Evolutionary conservation across 1,140 invertebrate genomes (phyloP), one percentile per base, ranked within the genome.

Genomic region (Adelges cooleyi): DNA sequence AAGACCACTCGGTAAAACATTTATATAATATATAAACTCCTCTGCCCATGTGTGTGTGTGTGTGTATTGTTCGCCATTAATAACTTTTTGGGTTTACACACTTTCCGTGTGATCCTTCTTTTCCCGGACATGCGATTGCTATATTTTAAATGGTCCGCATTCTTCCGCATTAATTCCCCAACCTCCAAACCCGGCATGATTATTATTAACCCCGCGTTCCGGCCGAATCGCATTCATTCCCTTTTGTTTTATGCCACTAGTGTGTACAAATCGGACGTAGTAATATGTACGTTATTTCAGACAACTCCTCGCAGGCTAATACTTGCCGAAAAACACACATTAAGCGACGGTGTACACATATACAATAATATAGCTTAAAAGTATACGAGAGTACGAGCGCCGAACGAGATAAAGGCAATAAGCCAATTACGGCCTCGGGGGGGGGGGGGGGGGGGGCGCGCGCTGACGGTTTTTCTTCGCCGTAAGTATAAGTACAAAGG

Each of bases 251-350:
- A 38, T 13, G 36, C 36, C 6, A 13, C 6, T 13, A 38, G 13
- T 13, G 36, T 38, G 13, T 13, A 38, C 36, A 13, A 38, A 13
- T 38, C 36, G 36, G 13, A 38, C 36, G 36, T 38, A 13, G 6
- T 6, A 38, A 6, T 38, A 38, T 13, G 36, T 38, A 38, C 13
- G 13, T 38, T n/a, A n/a, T n/a, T n/a, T n/a, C n/a, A n/a, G n/a
- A n/a, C n/a, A n/a, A n/a, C n/a, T 25, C 38, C 36, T 44, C 13
- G 22, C 23, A 59, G 27, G 44, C 53, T 59, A 42, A 42, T 59
- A 40, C 44, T 59, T 59, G 44, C 53, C 53, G 38, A 59, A 59
- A 59, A 59, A n/a, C n/a, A n/a, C n/a, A n/a, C n/a, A n/a, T n/a
- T n/a, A n/a, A n/a, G n/a, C n/a, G n/a, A n/a, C n/a, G n/a, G n/a